Evolutionary conservation across 2,113 vertebrate species (phyloP).

Genomic region (Rhea pennata): DNA sequence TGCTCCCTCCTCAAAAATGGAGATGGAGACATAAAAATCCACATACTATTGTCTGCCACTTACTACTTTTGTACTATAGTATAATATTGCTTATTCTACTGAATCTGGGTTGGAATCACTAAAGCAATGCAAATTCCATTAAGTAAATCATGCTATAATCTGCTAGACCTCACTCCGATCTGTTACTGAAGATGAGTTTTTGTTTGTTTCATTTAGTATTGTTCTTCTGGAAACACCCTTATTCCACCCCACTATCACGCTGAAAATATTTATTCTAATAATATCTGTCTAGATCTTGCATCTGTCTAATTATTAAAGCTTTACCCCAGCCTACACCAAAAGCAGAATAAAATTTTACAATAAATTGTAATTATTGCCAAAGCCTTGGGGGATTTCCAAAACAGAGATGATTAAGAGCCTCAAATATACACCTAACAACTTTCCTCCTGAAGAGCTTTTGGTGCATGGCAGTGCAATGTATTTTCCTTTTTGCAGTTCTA

Average conservation of each 20-base stretch:
- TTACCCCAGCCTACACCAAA: neutral
- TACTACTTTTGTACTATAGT: neutral
- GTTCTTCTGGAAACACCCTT: neutral
- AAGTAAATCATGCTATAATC: neutral
- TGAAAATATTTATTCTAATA: neutral
- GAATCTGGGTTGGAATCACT: neutral
- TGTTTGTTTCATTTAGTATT: neutral
- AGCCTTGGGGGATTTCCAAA: neutral
- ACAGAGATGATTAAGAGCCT: neutral
- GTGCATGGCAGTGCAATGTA: fast-evolving
- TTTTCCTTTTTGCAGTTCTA: neutral
- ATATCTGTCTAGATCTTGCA: neutral
- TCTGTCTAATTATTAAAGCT: neutral
- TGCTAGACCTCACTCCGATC: neutral
- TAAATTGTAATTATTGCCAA: neutral
- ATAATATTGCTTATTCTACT: neutral
- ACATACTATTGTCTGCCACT: neutral
- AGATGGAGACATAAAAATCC: neutral
- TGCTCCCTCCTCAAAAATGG: neutral
- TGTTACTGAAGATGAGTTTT: neutral
- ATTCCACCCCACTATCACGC: neutral
- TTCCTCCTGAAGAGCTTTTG: neutral
- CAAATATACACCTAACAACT: neutral
- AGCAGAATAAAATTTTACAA: neutral
- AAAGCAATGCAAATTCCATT: neutral